Evolutionary conservation across 1,140 invertebrate genomes (phyloP), one percentile per base, ranked within the genome.

Genomic region (Hetaerina americana): DNA sequence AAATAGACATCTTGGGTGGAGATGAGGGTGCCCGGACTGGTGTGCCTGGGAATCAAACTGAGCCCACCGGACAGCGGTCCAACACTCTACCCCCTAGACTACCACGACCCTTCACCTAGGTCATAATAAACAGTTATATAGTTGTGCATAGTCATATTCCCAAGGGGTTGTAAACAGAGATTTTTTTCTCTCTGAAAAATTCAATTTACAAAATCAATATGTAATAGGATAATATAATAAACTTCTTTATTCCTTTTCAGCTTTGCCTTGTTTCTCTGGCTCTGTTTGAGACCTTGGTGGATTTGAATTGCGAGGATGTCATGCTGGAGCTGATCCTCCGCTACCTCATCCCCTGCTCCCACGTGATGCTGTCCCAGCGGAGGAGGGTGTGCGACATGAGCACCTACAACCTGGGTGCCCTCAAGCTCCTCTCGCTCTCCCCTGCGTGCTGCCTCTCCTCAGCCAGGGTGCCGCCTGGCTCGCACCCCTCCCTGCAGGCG

Each of bases 291-390:
- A 96, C 95, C 0, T 81, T 99, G 70, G 84, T 98, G 26, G 90
- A 95, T 76, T 82, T 98, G 66, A 94, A 97, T 79, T 98, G 94
- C 81, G 97, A 99, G 83, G 97, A 99, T 80, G 87, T 98, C n/a
- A 95, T 98, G 91, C 84, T 97, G 76, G 93, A 96, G 78, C 82
- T 97, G 27, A 87, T 97, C 68, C 90, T 96, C 75, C 91, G 90
- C 82, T 91, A 96, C 78, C 82, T 98, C 68, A 85, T 92, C 75
- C 92, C 92, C 15, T 94, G 94, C 78, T 89, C 90, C n/a, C 94
- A 97, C 82, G 86, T 97, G 0, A 93, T 96, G 88, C 84, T 93
- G 8, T 92, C 92, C 25, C 91, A 94, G 79, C 82, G 88, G 66
- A 85, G 90, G 40, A 86, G 89, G 75, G 83, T 95, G 66, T 84